Conservation (phyloP, 2,797 vertebrate species). For the Propithecus perrieri region DNA sequence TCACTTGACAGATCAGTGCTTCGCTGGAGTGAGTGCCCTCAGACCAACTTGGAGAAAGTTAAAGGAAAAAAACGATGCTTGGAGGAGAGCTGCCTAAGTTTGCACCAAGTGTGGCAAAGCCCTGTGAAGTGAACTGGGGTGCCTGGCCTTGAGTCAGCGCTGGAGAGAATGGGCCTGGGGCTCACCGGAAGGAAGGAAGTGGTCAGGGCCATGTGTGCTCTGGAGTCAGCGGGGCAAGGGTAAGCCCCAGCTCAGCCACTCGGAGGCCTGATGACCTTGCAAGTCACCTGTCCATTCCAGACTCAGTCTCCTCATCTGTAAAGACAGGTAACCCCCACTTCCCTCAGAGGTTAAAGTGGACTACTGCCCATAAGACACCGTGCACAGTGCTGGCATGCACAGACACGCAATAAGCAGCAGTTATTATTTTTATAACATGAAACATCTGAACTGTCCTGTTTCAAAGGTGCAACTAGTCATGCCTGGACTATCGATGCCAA, state of each 20-base stretch:
- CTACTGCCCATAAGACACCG: neutral
- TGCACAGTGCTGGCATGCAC: fast-evolving
- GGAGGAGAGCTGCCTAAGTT: neutral
- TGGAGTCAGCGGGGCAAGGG: neutral
- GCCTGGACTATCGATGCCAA: neutral
- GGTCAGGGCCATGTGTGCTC: neutral
- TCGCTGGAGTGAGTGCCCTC: neutral
- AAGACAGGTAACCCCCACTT: neutral
- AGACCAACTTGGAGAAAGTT: neutral
- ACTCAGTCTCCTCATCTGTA: neutral
- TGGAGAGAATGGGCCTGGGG: neutral
- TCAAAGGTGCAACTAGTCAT: slow-evolving; percentile 13
- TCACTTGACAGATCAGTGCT: neutral
- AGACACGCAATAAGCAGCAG: neutral
- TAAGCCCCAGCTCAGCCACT: neutral
- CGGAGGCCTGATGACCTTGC: neutral
- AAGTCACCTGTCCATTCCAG: neutral
- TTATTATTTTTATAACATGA: neutral
- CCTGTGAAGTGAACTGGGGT: fast-evolving
- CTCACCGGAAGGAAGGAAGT: neutral
- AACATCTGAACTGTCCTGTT: neutral
- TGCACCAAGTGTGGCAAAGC: neutral
- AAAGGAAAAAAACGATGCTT: neutral
- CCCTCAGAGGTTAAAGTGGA: neutral
- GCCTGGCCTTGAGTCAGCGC: neutral